These are phyloP conservation scores for Lagodon rhomboides DNA, from an alignment of 2,797 vertebrate species.

Conservation along the genomic window DNA sequence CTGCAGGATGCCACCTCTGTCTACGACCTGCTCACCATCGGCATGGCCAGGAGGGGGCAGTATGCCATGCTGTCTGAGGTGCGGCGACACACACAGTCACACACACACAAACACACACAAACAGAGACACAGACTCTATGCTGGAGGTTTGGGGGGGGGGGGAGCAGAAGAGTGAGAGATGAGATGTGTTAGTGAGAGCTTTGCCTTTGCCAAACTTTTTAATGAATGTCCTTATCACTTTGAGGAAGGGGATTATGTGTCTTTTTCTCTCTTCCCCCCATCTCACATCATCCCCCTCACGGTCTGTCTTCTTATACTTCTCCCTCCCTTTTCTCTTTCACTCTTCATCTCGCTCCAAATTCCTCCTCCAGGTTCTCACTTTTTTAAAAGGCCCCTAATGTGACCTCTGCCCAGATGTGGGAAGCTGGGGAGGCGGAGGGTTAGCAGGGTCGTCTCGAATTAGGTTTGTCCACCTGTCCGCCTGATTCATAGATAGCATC, in stretches of 20 bases:
- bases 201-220: conserved; percentile 72
- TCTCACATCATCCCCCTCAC: conserved; percentile 16
- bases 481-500: conserved; percentile 57
- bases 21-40: conserved; percentile 96
- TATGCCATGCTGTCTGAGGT: conserved; percentile 98
- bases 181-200: conserved; percentile 61
- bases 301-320: conserved; percentile 10
- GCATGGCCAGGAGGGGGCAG: conserved; percentile 98
- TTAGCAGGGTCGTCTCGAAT: conserved; percentile 34
- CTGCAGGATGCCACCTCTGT: conserved; percentile 91
- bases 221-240: conserved; percentile 66
- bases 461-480: conserved; percentile 62
- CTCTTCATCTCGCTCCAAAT: neutral
- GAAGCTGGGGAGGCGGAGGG: conserved; percentile 39
- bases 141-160: conserved; percentile 47
- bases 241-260: conserved; percentile 50
- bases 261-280: conserved; percentile 27
- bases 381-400: neutral
- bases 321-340: neutral
- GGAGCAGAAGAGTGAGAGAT: conserved; percentile 46
- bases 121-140: conserved; percentile 10
- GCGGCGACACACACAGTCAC: conserved; percentile 36
- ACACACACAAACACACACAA: neutral
- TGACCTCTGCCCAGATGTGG: conserved; percentile 49
- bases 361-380: neutral